phyloP scores from a whole-genome alignment of 37 sponge, comb jelly and placozoan genomes.

The Eunapius fragilis region DNA sequence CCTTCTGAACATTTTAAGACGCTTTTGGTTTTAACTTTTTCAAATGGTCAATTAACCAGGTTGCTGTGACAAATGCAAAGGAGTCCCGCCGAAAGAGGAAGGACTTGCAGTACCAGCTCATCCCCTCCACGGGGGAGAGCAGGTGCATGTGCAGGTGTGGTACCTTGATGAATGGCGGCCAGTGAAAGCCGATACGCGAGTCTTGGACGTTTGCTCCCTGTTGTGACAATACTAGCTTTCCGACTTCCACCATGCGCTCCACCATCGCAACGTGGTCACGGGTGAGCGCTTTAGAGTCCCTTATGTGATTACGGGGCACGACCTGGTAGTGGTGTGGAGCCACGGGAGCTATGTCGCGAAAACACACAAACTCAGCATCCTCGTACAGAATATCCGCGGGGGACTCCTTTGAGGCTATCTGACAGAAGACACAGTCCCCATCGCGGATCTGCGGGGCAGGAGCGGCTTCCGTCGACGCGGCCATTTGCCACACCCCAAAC shows the following conservation, averaged over 20 bases:
- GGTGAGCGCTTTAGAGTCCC: not conserved
- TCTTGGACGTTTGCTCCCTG: conserved; percentile 63
- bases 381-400: conserved; percentile 53
- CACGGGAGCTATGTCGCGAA: conserved; percentile 74
- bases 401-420: conserved; percentile 37
- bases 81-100: conserved; percentile 70
- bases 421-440: conserved; percentile 61
- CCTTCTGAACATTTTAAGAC: not conserved
- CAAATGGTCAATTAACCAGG: conserved; percentile 50
- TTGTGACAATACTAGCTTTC: conserved; percentile 33
- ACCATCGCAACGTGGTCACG: conserved; percentile 54
- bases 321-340: conserved; percentile 81
- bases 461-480: too few species aligned
- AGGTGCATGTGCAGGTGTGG: conserved; percentile 85
- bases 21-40: conserved; percentile 2
- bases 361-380: conserved; percentile 79
- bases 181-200: conserved; percentile 81
- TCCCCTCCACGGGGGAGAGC: conserved; percentile 53
- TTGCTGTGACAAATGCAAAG: conserved; percentile 56
- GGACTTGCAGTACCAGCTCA: conserved; percentile 64
- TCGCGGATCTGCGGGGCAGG: not conserved
- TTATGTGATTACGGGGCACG: conserved; percentile 56
- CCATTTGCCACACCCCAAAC: too few species aligned
- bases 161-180: conserved; percentile 82
- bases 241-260: conserved; percentile 69